A percentile compares a stretch with the other conserved stretches of the same genome.
Conservation (phyloP, 2,888 invertebrate species). For the Eugnorisma glareosa region DNA sequence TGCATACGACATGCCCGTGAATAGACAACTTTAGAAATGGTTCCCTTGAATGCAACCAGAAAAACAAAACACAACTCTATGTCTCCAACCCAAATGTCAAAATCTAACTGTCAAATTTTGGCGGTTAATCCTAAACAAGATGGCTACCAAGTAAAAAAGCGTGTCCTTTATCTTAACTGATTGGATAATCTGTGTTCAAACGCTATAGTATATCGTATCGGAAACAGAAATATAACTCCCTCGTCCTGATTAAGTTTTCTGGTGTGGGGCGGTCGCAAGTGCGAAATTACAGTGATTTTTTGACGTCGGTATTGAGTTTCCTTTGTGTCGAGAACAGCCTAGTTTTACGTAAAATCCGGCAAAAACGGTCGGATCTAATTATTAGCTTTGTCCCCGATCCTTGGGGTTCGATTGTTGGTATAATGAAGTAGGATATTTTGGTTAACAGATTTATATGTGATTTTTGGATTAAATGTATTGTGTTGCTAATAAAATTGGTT, state of each 20-base stretch:
- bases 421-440: constrained; percentile 75
- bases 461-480: constrained; percentile 77
- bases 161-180: constrained; percentile 91
- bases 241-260: constrained; percentile 88
- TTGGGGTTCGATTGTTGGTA: constrained; percentile 72
- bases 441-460: constrained; percentile 78
- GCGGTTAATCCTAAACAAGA: constrained; percentile 73
- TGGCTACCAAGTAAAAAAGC: constrained; percentile 81
- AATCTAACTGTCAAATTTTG: constrained; percentile 74
- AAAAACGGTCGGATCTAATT: constrained; percentile 86
- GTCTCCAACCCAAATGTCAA: constrained; percentile 69
- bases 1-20: constrained; percentile 86
- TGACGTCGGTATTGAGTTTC: constrained; percentile 84
- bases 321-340: constrained; percentile 76
- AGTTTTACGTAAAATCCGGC: constrained; percentile 85
- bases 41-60: constrained; percentile 54
- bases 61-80: constrained; percentile 73
- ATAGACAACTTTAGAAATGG: constrained; percentile 75
- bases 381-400: constrained; percentile 82
- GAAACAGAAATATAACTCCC: constrained; percentile 89
- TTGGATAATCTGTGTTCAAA: constrained; percentile 91
- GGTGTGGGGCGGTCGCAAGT: constrained; percentile 81
- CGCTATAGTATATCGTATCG: constrained; percentile 89
- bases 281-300: constrained; percentile 89
- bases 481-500: constrained; percentile 68